phyloP scores from a whole-genome alignment of 2,797 vertebrate genomes.

The Acipenser oxyrinchus region DNA sequence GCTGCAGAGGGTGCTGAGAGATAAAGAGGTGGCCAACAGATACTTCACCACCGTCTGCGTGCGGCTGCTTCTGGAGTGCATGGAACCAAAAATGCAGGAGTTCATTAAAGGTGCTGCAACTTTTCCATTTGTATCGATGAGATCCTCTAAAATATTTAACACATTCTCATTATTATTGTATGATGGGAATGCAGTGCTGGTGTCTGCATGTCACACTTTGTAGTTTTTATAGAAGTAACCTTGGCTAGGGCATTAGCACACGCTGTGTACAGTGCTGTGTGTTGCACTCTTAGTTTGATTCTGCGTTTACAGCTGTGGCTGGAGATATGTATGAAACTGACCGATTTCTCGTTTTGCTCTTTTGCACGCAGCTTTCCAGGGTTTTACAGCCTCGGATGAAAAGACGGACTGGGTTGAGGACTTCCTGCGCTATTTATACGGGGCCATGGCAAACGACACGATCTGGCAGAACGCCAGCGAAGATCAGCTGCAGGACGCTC shows the following conservation, averaged over 20 bases:
- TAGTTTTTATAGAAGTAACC: too few species aligned
- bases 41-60: conserved; percentile 97
- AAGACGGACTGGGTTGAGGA: conserved; percentile 95
- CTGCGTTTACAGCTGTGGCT: too few species aligned
- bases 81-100: conserved; percentile 86
- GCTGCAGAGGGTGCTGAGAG: conserved; percentile 84
- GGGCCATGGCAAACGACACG: conserved; percentile 92
- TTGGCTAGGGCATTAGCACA: too few species aligned
- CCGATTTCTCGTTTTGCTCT: background rate
- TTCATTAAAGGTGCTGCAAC: conserved; percentile 88
- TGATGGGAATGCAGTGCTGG: too few species aligned
- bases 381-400: conserved; percentile 90
- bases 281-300: too few species aligned
- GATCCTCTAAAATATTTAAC: too few species aligned
- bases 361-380: conserved; percentile 79
- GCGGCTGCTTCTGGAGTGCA: conserved; percentile 85
- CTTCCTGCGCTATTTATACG: conserved; percentile 90
- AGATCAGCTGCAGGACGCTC: conserved; percentile 96
- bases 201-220: too few species aligned
- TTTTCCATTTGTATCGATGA: background rate
- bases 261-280: too few species aligned
- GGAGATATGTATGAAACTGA: too few species aligned
- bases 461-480: conserved; percentile 98
- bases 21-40: conserved; percentile 94
- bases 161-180: too few species aligned